Conservation (phyloP, 1,140 invertebrate species). For the Drosophila aff. region DNA sequence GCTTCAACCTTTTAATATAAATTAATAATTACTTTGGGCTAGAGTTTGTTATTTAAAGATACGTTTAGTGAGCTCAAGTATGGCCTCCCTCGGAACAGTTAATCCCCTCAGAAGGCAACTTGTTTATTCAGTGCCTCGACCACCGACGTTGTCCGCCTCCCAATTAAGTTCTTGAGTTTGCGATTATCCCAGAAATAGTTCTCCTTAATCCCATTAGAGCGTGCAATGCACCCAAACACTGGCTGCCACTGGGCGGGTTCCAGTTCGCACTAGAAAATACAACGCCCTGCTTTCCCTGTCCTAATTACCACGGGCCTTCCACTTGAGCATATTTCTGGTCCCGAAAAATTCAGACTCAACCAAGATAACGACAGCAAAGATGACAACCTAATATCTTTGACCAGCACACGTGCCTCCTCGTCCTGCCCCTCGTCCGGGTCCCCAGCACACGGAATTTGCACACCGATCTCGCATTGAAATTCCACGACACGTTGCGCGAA, state of each 20-base stretch:
- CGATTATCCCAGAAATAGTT: constrained; percentile 19
- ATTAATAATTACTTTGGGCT: neutral
- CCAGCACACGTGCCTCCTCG: constrained; percentile 50
- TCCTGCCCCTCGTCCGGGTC: neutral
- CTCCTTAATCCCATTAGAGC: constrained; percentile 40
- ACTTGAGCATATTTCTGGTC: constrained; percentile 39
- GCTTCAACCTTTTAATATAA: neutral
- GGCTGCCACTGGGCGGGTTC: constrained; percentile 51
- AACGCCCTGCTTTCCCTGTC: neutral
- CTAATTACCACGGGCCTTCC: constrained; percentile 52
- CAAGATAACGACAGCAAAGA: constrained; percentile 23
- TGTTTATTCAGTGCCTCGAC: constrained; percentile 30
- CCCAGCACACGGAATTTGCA: neutral
- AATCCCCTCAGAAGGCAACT: neutral
- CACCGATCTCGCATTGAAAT: constrained; percentile 73
- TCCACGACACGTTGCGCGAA: constrained; percentile 70
- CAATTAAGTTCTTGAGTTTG: constrained; percentile 39
- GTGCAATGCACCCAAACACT: constrained; percentile 32
- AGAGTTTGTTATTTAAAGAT: neutral
- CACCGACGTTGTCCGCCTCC: constrained; percentile 18
- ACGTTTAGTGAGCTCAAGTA: neutral
- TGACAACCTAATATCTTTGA: constrained; percentile 34
- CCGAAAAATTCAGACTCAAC: neutral
- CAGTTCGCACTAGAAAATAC: constrained; percentile 23
- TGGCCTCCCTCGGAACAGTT: neutral